Percentiles rank a stretch among this genome's conserved stretches.
Evolutionary conservation across 2,797 vertebrate genomes (phyloP).

Genomic region (Myioborus miniatus): DNA sequence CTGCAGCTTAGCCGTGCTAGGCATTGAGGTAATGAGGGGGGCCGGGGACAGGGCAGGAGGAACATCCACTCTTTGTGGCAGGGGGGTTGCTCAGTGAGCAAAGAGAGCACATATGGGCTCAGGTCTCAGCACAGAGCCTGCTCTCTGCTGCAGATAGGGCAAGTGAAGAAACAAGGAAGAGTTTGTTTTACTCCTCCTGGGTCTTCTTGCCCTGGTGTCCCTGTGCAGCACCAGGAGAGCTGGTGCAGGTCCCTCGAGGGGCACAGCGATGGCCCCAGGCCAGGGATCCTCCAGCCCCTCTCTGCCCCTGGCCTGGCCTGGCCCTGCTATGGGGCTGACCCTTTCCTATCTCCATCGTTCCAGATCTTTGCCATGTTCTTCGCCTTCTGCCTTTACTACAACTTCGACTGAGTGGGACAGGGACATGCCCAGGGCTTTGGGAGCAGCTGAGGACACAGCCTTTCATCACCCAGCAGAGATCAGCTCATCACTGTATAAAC

Average conservation of each 20-base stretch:
- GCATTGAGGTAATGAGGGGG: constrained; percentile 38
- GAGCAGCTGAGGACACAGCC: rapidly evolving
- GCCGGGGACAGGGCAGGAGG: not conserved
- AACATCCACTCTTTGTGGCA: not conserved
- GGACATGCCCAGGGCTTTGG: rapidly evolving
- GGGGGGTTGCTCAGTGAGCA: not conserved
- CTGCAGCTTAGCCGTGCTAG: constrained; percentile 51
- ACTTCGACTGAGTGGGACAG: constrained; percentile 46
- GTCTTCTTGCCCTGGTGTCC: not conserved
- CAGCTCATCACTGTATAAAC: not conserved
- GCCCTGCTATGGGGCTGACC: not conserved
- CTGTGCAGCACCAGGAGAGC: not conserved
- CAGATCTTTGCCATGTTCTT: constrained; percentile 72
- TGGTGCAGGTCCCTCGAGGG: rapidly evolving
- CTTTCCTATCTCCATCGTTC: not conserved
- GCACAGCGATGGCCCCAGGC: rapidly evolving
- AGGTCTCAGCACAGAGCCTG: not conserved
- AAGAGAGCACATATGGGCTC: not conserved
- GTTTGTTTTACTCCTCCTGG: not conserved
- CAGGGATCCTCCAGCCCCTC: not conserved
- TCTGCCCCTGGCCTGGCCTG: not conserved
- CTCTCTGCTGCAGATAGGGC: rapidly evolving
- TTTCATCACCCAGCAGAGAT: not conserved
- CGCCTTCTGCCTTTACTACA: constrained; percentile 69
- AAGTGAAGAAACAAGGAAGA: no score